Evolutionary conservation across 2,113 vertebrate species (phyloP).

Genomic region (Pteronura brasiliensis): DNA sequence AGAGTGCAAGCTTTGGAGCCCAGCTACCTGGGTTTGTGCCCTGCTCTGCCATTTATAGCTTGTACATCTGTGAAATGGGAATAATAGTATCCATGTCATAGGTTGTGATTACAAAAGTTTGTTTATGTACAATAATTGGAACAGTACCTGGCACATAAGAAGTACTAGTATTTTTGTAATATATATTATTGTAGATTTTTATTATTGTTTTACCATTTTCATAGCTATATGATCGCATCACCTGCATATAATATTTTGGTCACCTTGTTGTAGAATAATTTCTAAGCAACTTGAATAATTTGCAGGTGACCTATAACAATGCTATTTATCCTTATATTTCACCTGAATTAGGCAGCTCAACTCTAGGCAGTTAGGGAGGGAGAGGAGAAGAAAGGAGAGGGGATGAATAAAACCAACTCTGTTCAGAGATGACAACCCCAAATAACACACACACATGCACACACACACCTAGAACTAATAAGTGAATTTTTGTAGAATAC

Average conservation of each 20-base stretch:
- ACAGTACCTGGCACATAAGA: background rate
- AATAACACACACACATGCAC: background rate
- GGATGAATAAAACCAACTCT: background rate
- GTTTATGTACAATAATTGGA: slow-evolving; percentile 2
- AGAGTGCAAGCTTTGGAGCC: background rate
- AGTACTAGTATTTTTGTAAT: background rate
- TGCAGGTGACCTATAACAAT: background rate
- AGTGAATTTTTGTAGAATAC: background rate
- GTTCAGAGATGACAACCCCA: background rate
- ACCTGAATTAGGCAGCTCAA: background rate
- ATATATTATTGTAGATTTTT: background rate
- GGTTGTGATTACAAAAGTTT: background rate
- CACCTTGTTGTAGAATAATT: background rate
- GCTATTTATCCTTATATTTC: background rate
- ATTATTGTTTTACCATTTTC: slow-evolving; percentile 14
- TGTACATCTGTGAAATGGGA: background rate
- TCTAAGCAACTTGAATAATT: slow-evolving; percentile 2
- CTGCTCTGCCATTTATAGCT: background rate
- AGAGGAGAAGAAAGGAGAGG: background rate
- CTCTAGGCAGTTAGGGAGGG: background rate
- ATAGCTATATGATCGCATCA: background rate
- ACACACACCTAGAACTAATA: background rate
- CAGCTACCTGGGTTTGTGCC: background rate
- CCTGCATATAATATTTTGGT: slow-evolving; percentile 1
- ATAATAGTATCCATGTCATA: background rate